phyloP scores from a whole-genome alignment of 1,140 invertebrate genomes.

The Drosophila grimshawi region DNA sequence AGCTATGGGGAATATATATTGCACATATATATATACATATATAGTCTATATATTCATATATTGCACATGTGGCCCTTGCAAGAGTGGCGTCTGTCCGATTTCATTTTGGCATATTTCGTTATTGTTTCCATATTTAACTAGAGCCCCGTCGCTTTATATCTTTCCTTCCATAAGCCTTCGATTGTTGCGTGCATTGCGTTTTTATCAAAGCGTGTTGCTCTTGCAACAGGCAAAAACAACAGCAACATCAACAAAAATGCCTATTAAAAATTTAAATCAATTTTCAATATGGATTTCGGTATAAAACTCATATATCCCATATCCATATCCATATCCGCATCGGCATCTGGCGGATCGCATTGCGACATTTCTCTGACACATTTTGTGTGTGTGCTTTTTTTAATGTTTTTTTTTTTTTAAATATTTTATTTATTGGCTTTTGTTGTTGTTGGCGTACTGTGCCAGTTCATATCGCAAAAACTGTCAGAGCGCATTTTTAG shows the following conservation, averaged over 20 bases:
- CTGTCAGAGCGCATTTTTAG: constrained; percentile 53
- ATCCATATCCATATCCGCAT: constrained; percentile 28
- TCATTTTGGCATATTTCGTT: constrained; percentile 70
- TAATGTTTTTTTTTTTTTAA: constrained; percentile 13
- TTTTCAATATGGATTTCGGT: constrained; percentile 77
- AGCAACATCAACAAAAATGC: constrained; percentile 18
- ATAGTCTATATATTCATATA: constrained; percentile 46
- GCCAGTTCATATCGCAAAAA: constrained; percentile 51
- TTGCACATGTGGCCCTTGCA: constrained; percentile 58
- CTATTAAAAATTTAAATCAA: constrained; percentile 83
- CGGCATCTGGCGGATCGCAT: constrained; percentile 41
- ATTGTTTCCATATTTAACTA: constrained; percentile 79
- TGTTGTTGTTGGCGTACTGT: background rate
- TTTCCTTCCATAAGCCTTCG: constrained; percentile 64
- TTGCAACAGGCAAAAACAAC: background rate
- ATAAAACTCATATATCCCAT: constrained; percentile 33
- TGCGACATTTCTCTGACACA: constrained; percentile 55
- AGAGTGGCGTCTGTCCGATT: constrained; percentile 46
- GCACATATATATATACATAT: constrained; percentile 8
- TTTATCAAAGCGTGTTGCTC: constrained; percentile 66
- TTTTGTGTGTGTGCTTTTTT: constrained; percentile 48
- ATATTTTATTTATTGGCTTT: constrained; percentile 55
- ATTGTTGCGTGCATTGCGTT: constrained; percentile 78
- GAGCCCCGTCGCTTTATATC: constrained; percentile 65
- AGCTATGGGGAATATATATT: constrained; percentile 60